A percentile compares a stretch with the other conserved stretches of the same genome.
phyloP scores from a whole-genome alignment of 1,140 invertebrate species.

The Bombus polaris region DNA sequence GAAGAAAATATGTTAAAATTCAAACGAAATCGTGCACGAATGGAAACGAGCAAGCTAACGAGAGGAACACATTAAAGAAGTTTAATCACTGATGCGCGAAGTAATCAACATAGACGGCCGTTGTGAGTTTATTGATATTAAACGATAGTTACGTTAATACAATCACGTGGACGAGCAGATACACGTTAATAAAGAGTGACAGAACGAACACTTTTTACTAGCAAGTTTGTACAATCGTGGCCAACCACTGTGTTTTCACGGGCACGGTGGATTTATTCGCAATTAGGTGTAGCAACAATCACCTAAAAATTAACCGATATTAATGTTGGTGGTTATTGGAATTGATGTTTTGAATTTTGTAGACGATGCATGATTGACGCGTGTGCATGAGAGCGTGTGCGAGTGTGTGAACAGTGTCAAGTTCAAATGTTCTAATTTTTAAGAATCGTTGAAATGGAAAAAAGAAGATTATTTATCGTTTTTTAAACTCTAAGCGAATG shows the following conservation, averaged over 20 bases:
- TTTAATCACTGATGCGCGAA: background rate
- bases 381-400: background rate
- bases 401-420: background rate
- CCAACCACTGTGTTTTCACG: constrained; percentile 13
- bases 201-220: constrained; percentile 4
- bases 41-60: background rate
- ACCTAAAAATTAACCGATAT: constrained; percentile 23
- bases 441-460: background rate
- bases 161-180: background rate
- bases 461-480: constrained; percentile 17
- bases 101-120: background rate
- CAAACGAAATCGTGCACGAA: background rate
- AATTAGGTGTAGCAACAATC: constrained; percentile 36
- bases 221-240: constrained; percentile 30
- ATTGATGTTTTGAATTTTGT: constrained; percentile 55
- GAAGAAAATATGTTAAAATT: background rate
- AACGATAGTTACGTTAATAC: background rate
- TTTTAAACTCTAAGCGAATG: background rate
- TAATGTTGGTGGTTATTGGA: constrained; percentile 51
- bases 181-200: background rate
- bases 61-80: background rate
- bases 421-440: constrained; percentile 3
- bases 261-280: constrained; percentile 18
- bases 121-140: background rate
- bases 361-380: constrained; percentile 34